Evolutionary conservation across 2,113 vertebrate species (phyloP), one percentile per base, ranked within the genome.

Genomic region (Odontesthes bonariensis): DNA sequence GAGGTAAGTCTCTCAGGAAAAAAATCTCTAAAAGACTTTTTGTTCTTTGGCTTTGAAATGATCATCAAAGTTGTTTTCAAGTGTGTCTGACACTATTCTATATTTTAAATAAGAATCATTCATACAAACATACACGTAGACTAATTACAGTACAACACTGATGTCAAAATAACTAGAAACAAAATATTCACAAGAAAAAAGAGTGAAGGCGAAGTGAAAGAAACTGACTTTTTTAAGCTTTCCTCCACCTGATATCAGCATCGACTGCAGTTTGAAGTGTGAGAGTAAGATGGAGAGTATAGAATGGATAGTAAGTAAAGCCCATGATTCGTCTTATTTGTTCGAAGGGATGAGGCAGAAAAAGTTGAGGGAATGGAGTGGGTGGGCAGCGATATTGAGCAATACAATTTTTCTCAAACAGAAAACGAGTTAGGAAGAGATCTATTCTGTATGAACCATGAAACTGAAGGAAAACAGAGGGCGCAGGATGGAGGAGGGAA

Each of bases 211-310:
- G 27, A 27, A 27, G 4, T 8, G 16, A 32, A 67, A 57, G 27
- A 73, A 55, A 42, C 12, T 65, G 9, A 12, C 23, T 22, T 54
- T 56, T 32, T 68, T 71, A 19, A 72, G 16, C 9, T 20, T 46
- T 33, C 73, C 57, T 35, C 33, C 32, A 17, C 20, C 11, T 59
- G 54, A 27, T 55, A 58, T 79, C 31, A 54, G 72, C 69, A 79
- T 69, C 66, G 57, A 69, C 40, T 8, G 69, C 57, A 75, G 65
- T n/a, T 42, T 52, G 38, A 84, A 59, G 47, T 67, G 27, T 69
- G 58, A 66, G 33, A 31, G 17, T 38, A 52, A 13, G 62, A 27
- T 53, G 38, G 56, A 75, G 68, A 53, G 49, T 64, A 46, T 33
- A 63, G 54, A 78, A 27, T 0, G 11, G 40, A 76, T 58, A 47